Evolutionary conservation across 2,888 invertebrate species (phyloP).

Genomic region (Apodemia zela): DNA sequence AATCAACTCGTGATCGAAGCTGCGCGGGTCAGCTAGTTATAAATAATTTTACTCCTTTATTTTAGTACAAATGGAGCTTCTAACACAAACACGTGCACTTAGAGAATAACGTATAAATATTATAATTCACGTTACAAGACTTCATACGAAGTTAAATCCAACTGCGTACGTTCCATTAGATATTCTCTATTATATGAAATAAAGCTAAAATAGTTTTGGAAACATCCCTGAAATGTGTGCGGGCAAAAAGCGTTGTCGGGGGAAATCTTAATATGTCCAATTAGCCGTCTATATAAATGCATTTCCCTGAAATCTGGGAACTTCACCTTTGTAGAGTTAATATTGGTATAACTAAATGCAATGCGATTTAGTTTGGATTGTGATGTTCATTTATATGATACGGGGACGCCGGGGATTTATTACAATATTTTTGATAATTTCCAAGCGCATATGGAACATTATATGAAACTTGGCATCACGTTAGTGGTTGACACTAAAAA

Average conservation of each 20-base stretch:
- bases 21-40: too few species aligned
- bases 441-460: too few species aligned
- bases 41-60: too few species aligned
- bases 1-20: too few species aligned
- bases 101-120: background rate
- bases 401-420: background rate
- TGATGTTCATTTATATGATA: conserved; percentile 14
- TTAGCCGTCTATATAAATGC: conserved; percentile 21
- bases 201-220: conserved; percentile 16
- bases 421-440: background rate
- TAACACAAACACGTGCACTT: too few species aligned
- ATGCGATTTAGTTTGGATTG: conserved; percentile 15
- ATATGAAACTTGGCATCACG: too few species aligned
- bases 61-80: too few species aligned
- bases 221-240: conserved; percentile 6
- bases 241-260: conserved; percentile 17
- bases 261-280: conserved; percentile 19
- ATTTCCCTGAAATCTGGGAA: conserved; percentile 18
- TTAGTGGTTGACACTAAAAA: too few species aligned
- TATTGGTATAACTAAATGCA: conserved; percentile 16
- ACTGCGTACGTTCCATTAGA: background rate
- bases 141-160: background rate
- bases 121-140: background rate
- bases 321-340: conserved; percentile 21
- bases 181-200: conserved; percentile 15